A percentile compares a stretch with the other conserved stretches of the same genome.
These are phyloP conservation scores for Erannis defoliaria DNA, from an alignment of 2,888 invertebrate species.

Conservation along the genomic window DNA sequence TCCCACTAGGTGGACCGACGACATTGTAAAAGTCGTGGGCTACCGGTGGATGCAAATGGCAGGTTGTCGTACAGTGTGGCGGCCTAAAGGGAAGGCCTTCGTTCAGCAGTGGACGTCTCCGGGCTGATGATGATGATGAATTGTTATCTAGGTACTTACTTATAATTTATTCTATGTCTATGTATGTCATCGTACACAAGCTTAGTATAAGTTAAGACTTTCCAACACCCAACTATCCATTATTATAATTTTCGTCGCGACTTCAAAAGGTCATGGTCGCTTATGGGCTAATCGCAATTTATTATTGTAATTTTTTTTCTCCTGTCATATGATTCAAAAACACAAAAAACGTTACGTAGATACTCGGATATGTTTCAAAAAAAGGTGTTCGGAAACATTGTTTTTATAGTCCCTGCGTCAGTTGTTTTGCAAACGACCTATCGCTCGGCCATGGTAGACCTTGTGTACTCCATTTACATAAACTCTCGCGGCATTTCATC, in stretches of 20 bases:
- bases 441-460: background rate
- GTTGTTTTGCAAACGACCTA: background rate
- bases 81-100: too few relatives aligned
- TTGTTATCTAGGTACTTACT: too few relatives aligned
- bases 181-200: too few relatives aligned
- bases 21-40: too few relatives aligned
- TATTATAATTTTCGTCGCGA: background rate
- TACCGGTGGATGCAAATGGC: too few relatives aligned
- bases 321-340: background rate
- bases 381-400: background rate
- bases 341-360: background rate
- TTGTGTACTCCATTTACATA: background rate
- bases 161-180: too few relatives aligned
- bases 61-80: too few relatives aligned
- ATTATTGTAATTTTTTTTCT: background rate
- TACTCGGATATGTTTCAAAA: background rate
- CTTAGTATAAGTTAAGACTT: too few relatives aligned
- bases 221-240: too few relatives aligned
- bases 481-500: slow-evolving; percentile 10
- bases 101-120: too few relatives aligned
- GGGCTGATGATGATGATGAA: too few relatives aligned
- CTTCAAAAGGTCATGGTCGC: background rate
- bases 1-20: too few relatives aligned
- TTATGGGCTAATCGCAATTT: background rate
- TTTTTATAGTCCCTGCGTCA: slow-evolving; percentile 9